Base-by-base conservation (phyloP, 1,140 invertebrate species). In the Zaprionus kolodkinae region DNA sequence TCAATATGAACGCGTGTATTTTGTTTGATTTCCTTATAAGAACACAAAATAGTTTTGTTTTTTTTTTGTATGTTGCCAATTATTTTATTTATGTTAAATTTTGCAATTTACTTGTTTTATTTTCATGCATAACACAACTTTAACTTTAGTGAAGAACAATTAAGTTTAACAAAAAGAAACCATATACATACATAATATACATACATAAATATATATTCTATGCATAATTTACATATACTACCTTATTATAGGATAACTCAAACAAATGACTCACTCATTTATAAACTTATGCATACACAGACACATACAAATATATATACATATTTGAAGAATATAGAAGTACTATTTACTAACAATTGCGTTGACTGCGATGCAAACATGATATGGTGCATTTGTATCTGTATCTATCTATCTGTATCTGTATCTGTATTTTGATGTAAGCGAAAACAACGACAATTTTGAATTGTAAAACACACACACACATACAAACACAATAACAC, bases 401-500 rank as follows among this genome's bases (percentile, higher is more conserved):
- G 40, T 57, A 57, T 36, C 43, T 52, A 60, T 56, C 25, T 13
- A 38, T 61, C 54, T 17, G 45, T 43, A 67, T 61, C 54, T 17
- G 45, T 43, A 67, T 69, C 52, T 71, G 60, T 71, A 75, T 65
- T 59, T 75, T 36, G 61, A 75, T 75, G 67, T 75, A 64, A 75
- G 60, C 59, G 59, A 61, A 66, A 76, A 68, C 74, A 77, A 77
- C 73, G 69, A 77, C 50, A 78, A 69, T 72, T 72, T 75, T 77
- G 66, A 77, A 65, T 79, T 68, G 27, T 76, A 72, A 64, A 54
- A 72, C 64, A 54, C 4, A 40, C 54, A 43, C 36, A 66, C 25
- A 55, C n/a, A 65, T 38, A 68, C 30, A 60, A 35, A 25, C 33
- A 62, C 36, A 69, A 67, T 33, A 11, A 64, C 71, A 74, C 54